Base-by-base conservation (phyloP, 1,140 invertebrate genomes). In the Musca vetustissima region DNA sequence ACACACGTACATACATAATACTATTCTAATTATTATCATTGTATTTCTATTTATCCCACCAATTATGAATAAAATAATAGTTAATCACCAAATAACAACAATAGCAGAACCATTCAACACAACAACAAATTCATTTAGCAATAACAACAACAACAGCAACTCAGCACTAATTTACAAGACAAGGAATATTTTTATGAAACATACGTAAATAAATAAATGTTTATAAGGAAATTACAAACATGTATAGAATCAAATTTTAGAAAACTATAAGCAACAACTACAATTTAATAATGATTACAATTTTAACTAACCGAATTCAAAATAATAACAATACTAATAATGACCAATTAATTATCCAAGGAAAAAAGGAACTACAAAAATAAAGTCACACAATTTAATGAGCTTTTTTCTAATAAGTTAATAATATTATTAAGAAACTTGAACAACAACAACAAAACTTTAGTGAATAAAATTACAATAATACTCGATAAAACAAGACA, bases 1-100 rank as follows among this genome's bases (percentile, higher is more conserved):
- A 8, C 36, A 43, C 13, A 13, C 36, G 13, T 13, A 43, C 11
- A 43, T 74, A 78, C 71, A 74, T 72, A 73, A 64, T 59, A 21
- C 17, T 17, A 24, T 53, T 53, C 4, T 53, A 53, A 53, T 53
- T 53, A 53, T 53, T 53, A 21, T 53, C 22, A 21, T 53, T 43
- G 11, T 43, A 43, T 32, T 32, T 32, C 28, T 32, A 32, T 6
- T 43, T 43, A 43, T 43, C 36, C 36, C 36, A 43, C 36, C 36
- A 43, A 43, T 6, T 11, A 9, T 43, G 36, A 43, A 43, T 43
- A 43, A 43, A 24, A 68, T 28, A 43, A 43, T 8, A 43, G 11
- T 43, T 11, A 43, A 9, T 43, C 4, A 43, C 1, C 36, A 43
- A 43, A 13, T 43, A 43, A 43, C 36, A 43, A 43, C 4, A 9